These are phyloP conservation scores for Epinotia nisella DNA, from an alignment of 2,888 invertebrate genomes.

Conservation along the genomic window DNA sequence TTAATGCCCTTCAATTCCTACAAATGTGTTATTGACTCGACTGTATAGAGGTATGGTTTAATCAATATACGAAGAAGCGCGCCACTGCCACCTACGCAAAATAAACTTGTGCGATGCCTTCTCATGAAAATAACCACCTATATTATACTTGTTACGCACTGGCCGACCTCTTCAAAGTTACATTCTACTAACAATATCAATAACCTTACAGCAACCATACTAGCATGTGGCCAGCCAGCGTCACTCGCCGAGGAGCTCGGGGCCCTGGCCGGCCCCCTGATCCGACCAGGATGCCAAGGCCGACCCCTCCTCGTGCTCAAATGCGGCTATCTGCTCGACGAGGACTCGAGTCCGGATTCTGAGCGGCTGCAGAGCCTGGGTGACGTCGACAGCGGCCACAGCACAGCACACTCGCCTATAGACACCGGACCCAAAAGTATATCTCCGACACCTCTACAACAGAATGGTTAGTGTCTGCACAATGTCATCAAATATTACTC, in stretches of 20 bases:
- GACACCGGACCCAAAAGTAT: constrained; percentile 93
- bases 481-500: neutral
- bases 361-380: constrained; percentile 90
- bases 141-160: no score
- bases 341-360: constrained; percentile 94
- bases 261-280: constrained; percentile 70
- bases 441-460: constrained; percentile 88
- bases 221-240: constrained; percentile 86
- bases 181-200: neutral
- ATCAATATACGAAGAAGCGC: no score
- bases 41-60: no score
- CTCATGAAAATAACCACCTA: no score
- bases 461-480: constrained; percentile 66
- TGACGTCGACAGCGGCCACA: constrained; percentile 95
- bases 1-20: no score
- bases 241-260: constrained; percentile 89
- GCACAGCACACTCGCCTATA: constrained; percentile 94
- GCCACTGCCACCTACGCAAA: no score
- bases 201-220: constrained; percentile 85
- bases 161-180: no score
- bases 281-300: constrained; percentile 73
- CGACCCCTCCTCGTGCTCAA: constrained; percentile 88
- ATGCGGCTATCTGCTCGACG: constrained; percentile 90
- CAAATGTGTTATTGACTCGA: no score
- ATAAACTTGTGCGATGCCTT: no score